Evolutionary conservation across 2,888 invertebrate genomes (phyloP).

Genomic region (Apamea sordens): DNA sequence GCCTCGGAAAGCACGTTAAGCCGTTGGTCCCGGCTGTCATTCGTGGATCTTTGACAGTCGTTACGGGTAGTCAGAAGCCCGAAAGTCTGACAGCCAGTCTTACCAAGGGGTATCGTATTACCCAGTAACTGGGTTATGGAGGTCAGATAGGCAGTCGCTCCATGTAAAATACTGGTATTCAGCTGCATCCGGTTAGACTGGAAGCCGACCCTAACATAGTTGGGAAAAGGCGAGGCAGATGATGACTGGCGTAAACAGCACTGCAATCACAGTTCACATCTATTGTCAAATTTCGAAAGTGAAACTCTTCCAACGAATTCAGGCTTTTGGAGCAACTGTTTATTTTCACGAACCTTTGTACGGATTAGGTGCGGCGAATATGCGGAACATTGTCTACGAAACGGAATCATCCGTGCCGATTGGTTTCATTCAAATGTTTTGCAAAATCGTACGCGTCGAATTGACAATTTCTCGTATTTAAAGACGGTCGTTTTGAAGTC

Average conservation of each 20-base stretch:
- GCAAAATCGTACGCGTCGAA: conserved; percentile 45
- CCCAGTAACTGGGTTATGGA: too few species aligned
- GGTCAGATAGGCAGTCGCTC: too few species aligned
- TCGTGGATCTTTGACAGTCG: too few species aligned
- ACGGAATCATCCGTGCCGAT: conserved; percentile 43
- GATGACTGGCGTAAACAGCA: conserved; percentile 6
- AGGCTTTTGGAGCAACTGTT: conserved; percentile 59
- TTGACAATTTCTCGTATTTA: conserved; percentile 42
- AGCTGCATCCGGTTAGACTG: too few species aligned
- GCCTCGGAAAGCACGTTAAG: too few species aligned
- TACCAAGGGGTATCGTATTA: too few species aligned
- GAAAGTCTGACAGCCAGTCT: too few species aligned
- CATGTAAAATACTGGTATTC: too few species aligned
- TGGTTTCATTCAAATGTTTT: conserved; percentile 51
- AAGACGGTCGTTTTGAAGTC: conserved; percentile 13
- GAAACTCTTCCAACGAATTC: conserved; percentile 64
- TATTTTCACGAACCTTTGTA: conserved; percentile 59
- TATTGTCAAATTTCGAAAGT: conserved; percentile 70
- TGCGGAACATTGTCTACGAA: conserved; percentile 45
- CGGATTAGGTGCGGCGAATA: conserved; percentile 49
- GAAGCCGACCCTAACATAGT: too few species aligned
- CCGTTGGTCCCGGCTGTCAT: too few species aligned
- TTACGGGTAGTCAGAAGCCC: too few species aligned
- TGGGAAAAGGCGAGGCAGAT: too few species aligned
- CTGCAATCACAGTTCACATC: conserved; percentile 59